These are phyloP conservation scores for Macrosteles quadrilineatus DNA, from an alignment of 1,140 invertebrate genomes.

Conservation along the genomic window DNA sequence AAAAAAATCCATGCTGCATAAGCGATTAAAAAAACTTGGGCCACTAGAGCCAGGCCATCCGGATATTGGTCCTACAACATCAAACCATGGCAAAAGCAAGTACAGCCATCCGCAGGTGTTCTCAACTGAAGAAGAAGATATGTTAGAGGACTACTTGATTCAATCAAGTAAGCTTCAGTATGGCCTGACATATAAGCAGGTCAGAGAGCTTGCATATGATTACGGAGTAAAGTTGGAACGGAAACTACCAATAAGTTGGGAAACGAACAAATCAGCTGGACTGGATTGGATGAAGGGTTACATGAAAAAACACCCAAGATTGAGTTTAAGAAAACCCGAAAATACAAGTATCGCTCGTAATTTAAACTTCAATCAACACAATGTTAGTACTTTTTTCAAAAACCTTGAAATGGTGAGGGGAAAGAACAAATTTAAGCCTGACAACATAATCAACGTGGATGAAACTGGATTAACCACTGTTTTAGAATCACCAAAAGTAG, in stretches of 20 bases:
- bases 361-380: not conserved
- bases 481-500: not conserved
- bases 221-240: not conserved
- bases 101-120: too few species aligned
- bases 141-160: not conserved
- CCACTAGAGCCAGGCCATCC: too few species aligned
- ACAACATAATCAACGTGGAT: not conserved
- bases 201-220: not conserved
- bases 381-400: not conserved
- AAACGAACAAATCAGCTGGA: not conserved
- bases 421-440: not conserved
- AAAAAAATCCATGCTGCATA: too few species aligned
- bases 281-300: not conserved
- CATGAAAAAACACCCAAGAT: not conserved
- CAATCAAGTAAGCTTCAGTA: not conserved
- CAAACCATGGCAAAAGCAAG: too few species aligned
- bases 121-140: not conserved
- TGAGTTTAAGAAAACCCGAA: not conserved
- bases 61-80: too few species aligned
- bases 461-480: not conserved
- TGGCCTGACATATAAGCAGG: constrained; percentile 30
- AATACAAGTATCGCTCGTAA: not conserved
- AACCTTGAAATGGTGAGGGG: not conserved
- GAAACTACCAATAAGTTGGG: not conserved
- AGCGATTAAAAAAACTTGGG: too few species aligned